Evolutionary conservation across 2,797 vertebrate species (phyloP), one percentile per base, ranked within the genome.

Genomic region (Xerus rutilus): DNA sequence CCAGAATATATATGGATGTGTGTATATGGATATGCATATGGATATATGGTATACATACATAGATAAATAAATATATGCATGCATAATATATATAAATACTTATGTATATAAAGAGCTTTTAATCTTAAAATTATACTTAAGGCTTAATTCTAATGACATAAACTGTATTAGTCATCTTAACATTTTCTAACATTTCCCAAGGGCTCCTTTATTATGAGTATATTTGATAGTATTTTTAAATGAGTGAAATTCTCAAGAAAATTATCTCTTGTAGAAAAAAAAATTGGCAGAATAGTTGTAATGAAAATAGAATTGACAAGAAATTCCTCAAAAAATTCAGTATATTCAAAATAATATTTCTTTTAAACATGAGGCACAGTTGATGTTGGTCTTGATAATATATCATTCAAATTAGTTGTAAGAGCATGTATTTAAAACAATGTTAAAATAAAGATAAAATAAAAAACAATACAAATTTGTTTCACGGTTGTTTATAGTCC

Each of bases 371-470:
- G 54, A 90, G 20, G 25, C 9, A 93, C 45, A 93, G 30, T 62
- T 90, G 65, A 45, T 25, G 15, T 65, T 91, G 62, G 23, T 52
- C 45, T 91, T 52, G 28, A 49, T 7, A 84, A 35, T 69, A 11
- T 65, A 74, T 65, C 25, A 88, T 69, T 88, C 17, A 84, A 5
- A 82, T 15, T 49, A 65, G 1, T 86, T 79, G 2, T 25, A 94
- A 89, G 25, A 85, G 39, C 72, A 64, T 35, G 21, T 69, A 23
- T 64, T 95, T 89, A 73, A 95, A 93, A 87, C 73, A 73, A 78
- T 79, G 13, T 23, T 69, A 78, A 95, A 91, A 86, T 45, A 74
- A 93, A 65, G 1, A 43, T 93, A 84, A 87, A 93, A 65, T 83
- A 1, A 32, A 86, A 94, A 91, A 64, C 8, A 65, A n/a, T 69